Conservation (phyloP, 2,888 invertebrate genomes). For the Lepidocyrtoides sp. region DNA sequence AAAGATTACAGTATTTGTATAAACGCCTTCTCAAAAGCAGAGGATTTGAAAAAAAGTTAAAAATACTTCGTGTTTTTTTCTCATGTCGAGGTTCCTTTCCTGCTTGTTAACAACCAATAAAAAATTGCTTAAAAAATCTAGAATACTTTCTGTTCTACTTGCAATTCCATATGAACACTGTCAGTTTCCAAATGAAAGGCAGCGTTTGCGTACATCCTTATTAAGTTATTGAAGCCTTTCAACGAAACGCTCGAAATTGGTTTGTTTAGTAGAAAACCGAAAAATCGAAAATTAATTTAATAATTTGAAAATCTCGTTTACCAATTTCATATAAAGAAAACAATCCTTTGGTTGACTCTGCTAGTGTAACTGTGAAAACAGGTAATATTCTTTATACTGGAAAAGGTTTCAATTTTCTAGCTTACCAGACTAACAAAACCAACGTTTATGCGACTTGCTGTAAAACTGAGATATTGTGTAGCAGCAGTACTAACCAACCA, state of each 20-base stretch:
- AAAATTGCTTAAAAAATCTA: conserved; percentile 11
- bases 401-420: neutral
- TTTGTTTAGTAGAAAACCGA: too few relatives aligned
- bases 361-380: conserved; percentile 39
- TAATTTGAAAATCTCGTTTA: conserved; percentile 9
- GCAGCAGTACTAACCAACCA: too few relatives aligned
- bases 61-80: conserved; percentile 72
- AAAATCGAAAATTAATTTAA: conserved; percentile 26
- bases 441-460: neutral
- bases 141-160: conserved; percentile 25
- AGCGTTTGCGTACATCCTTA: neutral
- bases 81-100: conserved; percentile 48
- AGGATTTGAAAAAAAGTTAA: conserved; percentile 50
- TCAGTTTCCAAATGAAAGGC: conserved; percentile 20
- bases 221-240: too few relatives aligned
- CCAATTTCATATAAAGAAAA: neutral
- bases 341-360: conserved; percentile 21
- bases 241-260: too few relatives aligned
- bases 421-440: neutral
- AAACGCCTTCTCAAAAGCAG: neutral
- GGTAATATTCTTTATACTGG: conserved; percentile 10
- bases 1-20: conserved; percentile 6
- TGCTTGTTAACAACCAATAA: conserved; percentile 58
- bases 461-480: neutral
- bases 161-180: conserved; percentile 26